Percentiles rank a stretch among this genome's conserved stretches.
These are phyloP conservation scores for Liasis olivaceus DNA, from an alignment of 2,797 vertebrate species.

Conservation along the genomic window DNA sequence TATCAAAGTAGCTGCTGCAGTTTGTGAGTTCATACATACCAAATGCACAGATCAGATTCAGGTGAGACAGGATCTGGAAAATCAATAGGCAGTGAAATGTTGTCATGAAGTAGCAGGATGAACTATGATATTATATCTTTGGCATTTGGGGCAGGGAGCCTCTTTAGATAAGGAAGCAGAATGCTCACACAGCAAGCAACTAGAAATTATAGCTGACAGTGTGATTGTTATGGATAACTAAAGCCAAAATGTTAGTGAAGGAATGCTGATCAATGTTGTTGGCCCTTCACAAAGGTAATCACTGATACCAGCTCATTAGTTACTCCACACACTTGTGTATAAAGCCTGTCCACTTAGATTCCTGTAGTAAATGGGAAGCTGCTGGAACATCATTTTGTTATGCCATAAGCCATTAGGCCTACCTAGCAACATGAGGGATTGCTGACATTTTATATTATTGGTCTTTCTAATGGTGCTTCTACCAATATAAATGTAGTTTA, in stretches of 20 bases:
- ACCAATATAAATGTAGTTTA: constrained; percentile 35
- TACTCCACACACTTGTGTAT: constrained; percentile 21
- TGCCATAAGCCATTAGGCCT: constrained; percentile 38
- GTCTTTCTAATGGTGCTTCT: constrained; percentile 38
- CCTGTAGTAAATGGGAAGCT: constrained; percentile 34
- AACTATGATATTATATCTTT: constrained; percentile 11
- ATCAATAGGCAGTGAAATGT: constrained; percentile 30
- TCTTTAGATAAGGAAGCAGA: constrained; percentile 18
- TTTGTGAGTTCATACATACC: constrained; percentile 15
- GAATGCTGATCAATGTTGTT: constrained; percentile 34
- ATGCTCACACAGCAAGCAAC: constrained; percentile 40
- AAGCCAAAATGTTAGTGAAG: constrained; percentile 40
- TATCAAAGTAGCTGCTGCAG: constrained; percentile 29
- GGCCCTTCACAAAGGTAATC: constrained; percentile 40
- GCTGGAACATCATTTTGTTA: constrained; percentile 38
- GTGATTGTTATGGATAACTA: constrained; percentile 26
- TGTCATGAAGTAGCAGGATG: constrained; percentile 19
- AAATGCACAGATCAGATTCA: constrained; percentile 30
- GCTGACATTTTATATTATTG: constrained; percentile 41
- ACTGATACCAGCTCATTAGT: constrained; percentile 35
- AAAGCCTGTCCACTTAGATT: constrained; percentile 25
- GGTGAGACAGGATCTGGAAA: constrained; percentile 28
- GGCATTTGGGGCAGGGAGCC: constrained; percentile 12
- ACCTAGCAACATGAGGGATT: constrained; percentile 48
- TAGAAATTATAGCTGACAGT: constrained; percentile 21